Base-by-base conservation (phyloP, 2,888 invertebrate genomes). In the Apamea anceps region DNA sequence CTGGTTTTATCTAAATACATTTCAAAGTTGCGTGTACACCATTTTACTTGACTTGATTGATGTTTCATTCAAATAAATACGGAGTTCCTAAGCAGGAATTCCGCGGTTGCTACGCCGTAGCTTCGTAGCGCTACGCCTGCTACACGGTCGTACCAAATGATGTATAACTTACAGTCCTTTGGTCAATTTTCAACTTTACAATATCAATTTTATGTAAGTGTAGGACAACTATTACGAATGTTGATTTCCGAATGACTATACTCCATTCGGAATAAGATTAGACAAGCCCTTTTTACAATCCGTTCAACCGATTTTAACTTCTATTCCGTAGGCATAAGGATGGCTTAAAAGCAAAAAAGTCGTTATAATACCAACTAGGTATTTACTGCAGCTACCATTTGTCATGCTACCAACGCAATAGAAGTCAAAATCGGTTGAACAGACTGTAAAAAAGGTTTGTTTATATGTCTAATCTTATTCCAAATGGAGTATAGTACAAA, bases 51-150 rank as follows among this genome's bases (percentile, higher is more conserved):
- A 25, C 21, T 72, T 62, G 7, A 13, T 28, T 28, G 21, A 15
- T 21, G n/a, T 60, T 72, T 28, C 10, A 28, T 42, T 2, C 2
- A 21, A 54, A 32, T 71, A 54, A 71, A 62, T 72, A 5, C 42
- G 6, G 12, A 6, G 12, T 21, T 70, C 8, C 37, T 42, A 18
- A 13, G 4, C 7, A 21, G 8, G 13, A 72, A 15, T 13, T 25
- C 45, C 21, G 28, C 21, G n/a, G n/a, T 42, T 45, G 45, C 72
- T 72, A 62, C 72, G 62, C 28, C 72, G 72, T 72, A 45, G 72
- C 60, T 28, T 28, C 45, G 63, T 48, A 63, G 63, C 65, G 65
- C 73, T 73, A 73, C 45, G 25, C 25, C 62, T 65, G 18, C 65
- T 65, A 65, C 65, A 25, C 13, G 25, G 32, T 65, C 65, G 32